Evolutionary conservation across 1,140 invertebrate genomes (phyloP).

Genomic region (Lucilia cuprina): DNA sequence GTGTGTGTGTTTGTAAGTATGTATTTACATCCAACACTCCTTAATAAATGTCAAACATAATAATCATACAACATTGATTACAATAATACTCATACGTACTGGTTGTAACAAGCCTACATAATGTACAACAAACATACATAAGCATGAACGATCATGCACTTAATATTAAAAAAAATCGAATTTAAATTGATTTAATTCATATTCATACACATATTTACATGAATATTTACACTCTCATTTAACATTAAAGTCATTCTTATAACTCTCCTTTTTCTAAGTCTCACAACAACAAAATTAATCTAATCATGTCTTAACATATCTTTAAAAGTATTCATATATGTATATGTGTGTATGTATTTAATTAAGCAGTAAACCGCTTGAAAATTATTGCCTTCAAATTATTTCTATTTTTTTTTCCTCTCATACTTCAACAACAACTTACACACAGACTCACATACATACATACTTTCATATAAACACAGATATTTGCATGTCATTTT

Average conservation of each 20-base stretch:
- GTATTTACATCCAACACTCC: background rate
- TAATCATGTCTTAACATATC: too few relatives aligned
- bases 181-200: background rate
- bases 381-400: background rate
- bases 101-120: background rate
- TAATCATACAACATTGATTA: background rate
- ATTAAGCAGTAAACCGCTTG: slow-evolving; percentile 1
- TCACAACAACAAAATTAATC: background rate
- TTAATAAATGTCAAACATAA: background rate
- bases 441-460: background rate
- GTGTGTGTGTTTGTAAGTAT: too few relatives aligned
- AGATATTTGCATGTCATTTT: background rate
- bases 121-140: too few relatives aligned
- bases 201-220: background rate
- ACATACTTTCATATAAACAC: background rate
- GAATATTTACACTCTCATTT: background rate
- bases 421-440: background rate
- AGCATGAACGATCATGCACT: background rate
- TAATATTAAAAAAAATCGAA: background rate
- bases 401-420: background rate
- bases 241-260: too few relatives aligned
- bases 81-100: background rate
- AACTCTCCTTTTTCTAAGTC: background rate
- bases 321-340: too few relatives aligned
- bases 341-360: background rate